Conservation (phyloP, 1,140 invertebrate genomes). For the Drosophila pachea region DNA sequence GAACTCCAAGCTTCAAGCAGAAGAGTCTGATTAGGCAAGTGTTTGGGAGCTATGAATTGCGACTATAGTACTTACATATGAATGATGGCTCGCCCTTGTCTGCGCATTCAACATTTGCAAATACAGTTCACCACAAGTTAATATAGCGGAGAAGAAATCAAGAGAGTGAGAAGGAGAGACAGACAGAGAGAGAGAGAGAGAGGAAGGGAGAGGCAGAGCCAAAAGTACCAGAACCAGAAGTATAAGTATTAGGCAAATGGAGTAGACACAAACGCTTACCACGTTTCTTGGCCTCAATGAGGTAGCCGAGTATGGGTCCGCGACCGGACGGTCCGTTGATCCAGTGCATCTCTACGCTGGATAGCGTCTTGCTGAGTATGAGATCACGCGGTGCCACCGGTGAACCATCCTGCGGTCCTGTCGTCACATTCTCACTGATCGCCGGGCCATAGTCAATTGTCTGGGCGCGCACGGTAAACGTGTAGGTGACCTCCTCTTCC, state of each 20-base stretch:
- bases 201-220: not conserved
- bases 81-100: constrained; percentile 77
- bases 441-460: constrained; percentile 91
- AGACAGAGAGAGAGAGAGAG: not conserved
- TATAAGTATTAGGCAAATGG: not conserved
- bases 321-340: constrained; percentile 90
- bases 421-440: constrained; percentile 90
- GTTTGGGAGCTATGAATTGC: not conserved
- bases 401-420: constrained; percentile 95
- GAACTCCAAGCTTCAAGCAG: not conserved
- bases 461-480: constrained; percentile 93
- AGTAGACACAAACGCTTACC: constrained; percentile 81
- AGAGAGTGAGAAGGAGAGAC: constrained; percentile 15
- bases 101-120: constrained; percentile 61
- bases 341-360: constrained; percentile 92
- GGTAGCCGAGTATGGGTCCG: constrained; percentile 93
- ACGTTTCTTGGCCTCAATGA: constrained; percentile 93
- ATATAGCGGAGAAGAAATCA: constrained; percentile 22
- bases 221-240: constrained; percentile 1
- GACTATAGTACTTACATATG: constrained; percentile 71
- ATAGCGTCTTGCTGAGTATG: constrained; percentile 87
- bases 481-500: constrained; percentile 95
- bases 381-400: constrained; percentile 88
- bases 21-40: not conserved
- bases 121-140: constrained; percentile 57